Conservation (phyloP, 2,888 invertebrate genomes). For the Caenorhabditis zanzibari region DNA sequence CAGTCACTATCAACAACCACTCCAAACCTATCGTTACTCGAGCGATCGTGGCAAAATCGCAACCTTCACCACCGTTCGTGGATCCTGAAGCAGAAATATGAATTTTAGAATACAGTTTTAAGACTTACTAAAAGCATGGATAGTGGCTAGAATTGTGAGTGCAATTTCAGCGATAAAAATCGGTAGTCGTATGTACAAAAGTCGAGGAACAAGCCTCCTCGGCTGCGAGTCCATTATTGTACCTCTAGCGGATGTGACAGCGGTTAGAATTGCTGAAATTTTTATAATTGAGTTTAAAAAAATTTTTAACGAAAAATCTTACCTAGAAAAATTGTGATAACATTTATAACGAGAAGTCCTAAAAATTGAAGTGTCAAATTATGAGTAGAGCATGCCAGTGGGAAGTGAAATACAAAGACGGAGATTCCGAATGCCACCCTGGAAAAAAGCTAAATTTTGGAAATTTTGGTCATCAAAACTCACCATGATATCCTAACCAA, state of each 20-base stretch:
- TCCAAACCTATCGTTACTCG: slow-evolving; percentile 79
- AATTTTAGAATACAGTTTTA: too few relatives aligned
- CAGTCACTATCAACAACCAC: slow-evolving; percentile 78
- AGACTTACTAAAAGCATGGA: slow-evolving; percentile 85
- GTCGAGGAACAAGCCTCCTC: slow-evolving; percentile 85
- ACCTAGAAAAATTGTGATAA: slow-evolving; percentile 64
- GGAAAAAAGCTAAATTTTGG: not conserved
- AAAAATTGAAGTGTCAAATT: slow-evolving; percentile 63
- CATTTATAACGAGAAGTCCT: slow-evolving; percentile 83
- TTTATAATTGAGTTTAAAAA: not conserved
- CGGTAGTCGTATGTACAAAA: slow-evolving; percentile 88
- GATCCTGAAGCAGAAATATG: slow-evolving; percentile 55
- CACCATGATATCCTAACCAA: slow-evolving; percentile 85
- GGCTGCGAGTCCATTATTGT: slow-evolving; percentile 89
- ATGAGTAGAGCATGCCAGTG: slow-evolving; percentile 74
- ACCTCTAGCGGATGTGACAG: slow-evolving; percentile 86
- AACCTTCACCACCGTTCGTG: slow-evolving; percentile 45
- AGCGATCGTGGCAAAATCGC: slow-evolving; percentile 69
- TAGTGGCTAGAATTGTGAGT: slow-evolving; percentile 90
- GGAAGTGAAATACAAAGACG: slow-evolving; percentile 78
- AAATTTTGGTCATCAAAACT: slow-evolving; percentile 72
- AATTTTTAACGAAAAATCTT: slow-evolving; percentile 10
- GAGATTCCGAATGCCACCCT: slow-evolving; percentile 68
- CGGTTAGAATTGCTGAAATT: slow-evolving; percentile 72
- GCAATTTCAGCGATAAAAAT: slow-evolving; percentile 90